These are phyloP conservation scores for Rallus limicola DNA, from an alignment of 2,113 vertebrate species.

Conservation along the genomic window DNA sequence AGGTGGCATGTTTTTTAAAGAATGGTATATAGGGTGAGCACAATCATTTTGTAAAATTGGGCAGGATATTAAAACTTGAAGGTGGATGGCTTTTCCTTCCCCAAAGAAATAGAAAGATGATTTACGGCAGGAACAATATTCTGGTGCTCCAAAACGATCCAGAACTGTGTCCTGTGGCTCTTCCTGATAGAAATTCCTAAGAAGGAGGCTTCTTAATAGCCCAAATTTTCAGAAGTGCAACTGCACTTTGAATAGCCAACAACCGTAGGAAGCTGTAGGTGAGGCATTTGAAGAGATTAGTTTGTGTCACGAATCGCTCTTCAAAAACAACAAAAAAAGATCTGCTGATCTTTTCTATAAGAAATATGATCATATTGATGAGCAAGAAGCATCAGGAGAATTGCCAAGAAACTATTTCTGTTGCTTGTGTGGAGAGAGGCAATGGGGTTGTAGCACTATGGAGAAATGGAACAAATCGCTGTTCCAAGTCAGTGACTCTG, in stretches of 20 bases:
- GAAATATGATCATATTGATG: background rate
- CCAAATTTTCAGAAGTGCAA: background rate
- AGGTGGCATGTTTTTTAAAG: background rate
- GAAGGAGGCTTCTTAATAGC: background rate
- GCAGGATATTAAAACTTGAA: background rate
- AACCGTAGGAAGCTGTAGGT: background rate
- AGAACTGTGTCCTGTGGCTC: background rate
- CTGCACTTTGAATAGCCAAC: background rate
- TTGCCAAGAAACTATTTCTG: background rate
- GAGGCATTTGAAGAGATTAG: background rate
- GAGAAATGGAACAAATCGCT: background rate
- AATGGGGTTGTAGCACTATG: background rate
- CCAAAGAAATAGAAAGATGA: background rate
- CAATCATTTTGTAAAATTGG: background rate
- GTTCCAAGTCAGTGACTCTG: background rate
- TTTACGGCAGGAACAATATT: background rate
- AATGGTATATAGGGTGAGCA: background rate
- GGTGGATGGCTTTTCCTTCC: background rate
- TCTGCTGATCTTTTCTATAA: background rate
- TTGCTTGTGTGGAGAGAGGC: background rate
- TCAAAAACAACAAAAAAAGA: background rate
- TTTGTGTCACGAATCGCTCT: background rate
- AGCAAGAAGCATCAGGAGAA: background rate
- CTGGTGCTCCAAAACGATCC: accelerated
- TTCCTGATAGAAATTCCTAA: background rate